Evolutionary conservation across 2,888 invertebrate species (phyloP).

Genomic region (Plagodis dolabraria): DNA sequence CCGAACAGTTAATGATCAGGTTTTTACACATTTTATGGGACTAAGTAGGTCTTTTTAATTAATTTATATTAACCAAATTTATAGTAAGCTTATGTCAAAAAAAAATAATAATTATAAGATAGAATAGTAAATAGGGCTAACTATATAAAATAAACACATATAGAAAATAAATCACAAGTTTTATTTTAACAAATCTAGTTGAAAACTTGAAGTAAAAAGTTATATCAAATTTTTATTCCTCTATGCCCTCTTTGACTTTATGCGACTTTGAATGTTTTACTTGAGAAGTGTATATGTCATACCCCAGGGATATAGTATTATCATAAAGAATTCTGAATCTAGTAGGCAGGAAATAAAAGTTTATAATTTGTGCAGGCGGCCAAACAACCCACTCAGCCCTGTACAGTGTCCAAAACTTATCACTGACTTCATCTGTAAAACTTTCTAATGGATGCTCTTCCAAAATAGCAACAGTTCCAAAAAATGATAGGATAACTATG

Average conservation of each 20-base stretch:
- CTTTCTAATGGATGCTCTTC: slow-evolving; percentile 86
- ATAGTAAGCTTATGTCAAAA: too few relatives aligned
- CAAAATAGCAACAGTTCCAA: slow-evolving; percentile 89
- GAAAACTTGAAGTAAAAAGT: slow-evolving; percentile 20
- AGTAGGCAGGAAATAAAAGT: slow-evolving; percentile 94
- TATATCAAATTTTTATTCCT: not conserved
- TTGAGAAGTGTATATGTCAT: slow-evolving; percentile 93
- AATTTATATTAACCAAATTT: too few relatives aligned
- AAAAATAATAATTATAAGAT: too few relatives aligned
- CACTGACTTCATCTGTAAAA: slow-evolving; percentile 87
- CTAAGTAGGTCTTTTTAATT: too few relatives aligned
- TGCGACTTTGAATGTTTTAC: slow-evolving; percentile 86
- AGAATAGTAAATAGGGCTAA: too few relatives aligned
- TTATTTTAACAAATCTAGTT: slow-evolving; percentile 18
- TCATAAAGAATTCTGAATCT: slow-evolving; percentile 94
- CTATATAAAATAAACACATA: slow-evolving; percentile 13
- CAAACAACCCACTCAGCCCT: slow-evolving; percentile 96
- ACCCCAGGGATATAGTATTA: slow-evolving; percentile 92
- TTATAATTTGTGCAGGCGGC: slow-evolving; percentile 97
- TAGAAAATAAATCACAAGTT: slow-evolving; percentile 2
- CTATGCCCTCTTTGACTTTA: slow-evolving; percentile 27
- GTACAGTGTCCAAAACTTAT: slow-evolving; percentile 92
- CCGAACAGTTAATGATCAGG: too few relatives aligned
- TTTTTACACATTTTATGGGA: too few relatives aligned
- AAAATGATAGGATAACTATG: slow-evolving; percentile 90